A percentile compares a stretch with the other conserved stretches of the same genome.
These are phyloP conservation scores for Stichopus horrens DNA, from an alignment of 53 echinoderm and acorn worm genomes.

Conservation along the genomic window DNA sequence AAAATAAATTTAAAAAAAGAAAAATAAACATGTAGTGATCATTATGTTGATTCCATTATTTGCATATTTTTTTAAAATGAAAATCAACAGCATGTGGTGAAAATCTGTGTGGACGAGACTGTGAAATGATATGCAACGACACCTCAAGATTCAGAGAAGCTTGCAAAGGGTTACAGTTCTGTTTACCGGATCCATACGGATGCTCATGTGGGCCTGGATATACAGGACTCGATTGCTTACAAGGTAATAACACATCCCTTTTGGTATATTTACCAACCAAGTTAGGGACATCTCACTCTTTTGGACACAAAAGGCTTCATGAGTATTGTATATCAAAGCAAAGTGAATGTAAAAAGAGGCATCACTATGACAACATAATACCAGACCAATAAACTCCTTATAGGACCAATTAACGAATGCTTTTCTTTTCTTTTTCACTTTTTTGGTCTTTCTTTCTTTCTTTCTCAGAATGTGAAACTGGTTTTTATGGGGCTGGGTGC, in stretches of 20 bases:
- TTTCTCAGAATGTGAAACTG: slow-evolving; percentile 59
- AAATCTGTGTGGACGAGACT: slow-evolving; percentile 59
- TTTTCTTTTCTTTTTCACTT: background rate
- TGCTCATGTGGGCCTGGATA: slow-evolving; percentile 71
- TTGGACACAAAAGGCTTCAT: no score
- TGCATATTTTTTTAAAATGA: no score
- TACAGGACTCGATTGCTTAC: slow-evolving; percentile 53
- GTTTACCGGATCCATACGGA: slow-evolving; percentile 76
- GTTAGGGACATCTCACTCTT: no score
- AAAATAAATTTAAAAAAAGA: no score
- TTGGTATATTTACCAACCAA: background rate
- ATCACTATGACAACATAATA: no score
- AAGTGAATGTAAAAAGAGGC: no score
- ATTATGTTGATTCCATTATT: no score
- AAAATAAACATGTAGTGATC: no score
- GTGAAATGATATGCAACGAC: slow-evolving; percentile 58
- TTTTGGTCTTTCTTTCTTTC: background rate
- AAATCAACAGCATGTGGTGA: slow-evolving; percentile 57
- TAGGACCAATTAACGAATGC: no score
- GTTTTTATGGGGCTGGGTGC: slow-evolving; percentile 69
- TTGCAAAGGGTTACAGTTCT: slow-evolving; percentile 66
- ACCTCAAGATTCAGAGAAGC: slow-evolving; percentile 18
- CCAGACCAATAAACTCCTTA: no score
- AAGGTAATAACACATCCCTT: slow-evolving; percentile 34
- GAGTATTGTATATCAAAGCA: no score